These are phyloP conservation scores for Agriopis leucophaearia DNA, from an alignment of 2,888 invertebrate genomes.

Conservation along the genomic window DNA sequence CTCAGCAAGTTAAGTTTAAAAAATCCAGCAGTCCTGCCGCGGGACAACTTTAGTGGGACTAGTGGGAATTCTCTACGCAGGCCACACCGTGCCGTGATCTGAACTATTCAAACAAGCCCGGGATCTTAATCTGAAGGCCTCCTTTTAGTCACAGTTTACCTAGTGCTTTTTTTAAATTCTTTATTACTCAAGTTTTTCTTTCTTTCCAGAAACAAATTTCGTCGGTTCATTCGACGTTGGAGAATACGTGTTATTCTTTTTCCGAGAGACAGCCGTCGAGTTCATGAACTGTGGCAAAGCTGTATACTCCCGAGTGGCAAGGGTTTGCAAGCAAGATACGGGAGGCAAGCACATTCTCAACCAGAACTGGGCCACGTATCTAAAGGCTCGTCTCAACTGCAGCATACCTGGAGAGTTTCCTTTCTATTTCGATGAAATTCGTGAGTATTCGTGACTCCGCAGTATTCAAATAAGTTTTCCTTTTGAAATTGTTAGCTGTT, in stretches of 20 bases:
- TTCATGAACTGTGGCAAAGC: slow-evolving; percentile 90
- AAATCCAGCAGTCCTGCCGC: no score
- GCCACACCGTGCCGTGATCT: no score
- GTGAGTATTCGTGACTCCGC: slow-evolving; percentile 71
- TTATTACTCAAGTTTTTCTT: slow-evolving; percentile 38
- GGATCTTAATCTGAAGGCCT: no score
- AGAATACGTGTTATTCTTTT: slow-evolving; percentile 90
- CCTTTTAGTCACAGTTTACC: background rate
- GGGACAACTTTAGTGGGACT: no score
- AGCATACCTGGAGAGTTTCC: slow-evolving; percentile 91
- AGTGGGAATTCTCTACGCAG: no score
- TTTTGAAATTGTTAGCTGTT: background rate
- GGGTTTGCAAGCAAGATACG: slow-evolving; percentile 90
- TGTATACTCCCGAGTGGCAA: slow-evolving; percentile 90
- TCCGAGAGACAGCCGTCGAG: slow-evolving; percentile 90
- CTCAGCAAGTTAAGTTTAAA: no score
- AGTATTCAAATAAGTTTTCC: background rate
- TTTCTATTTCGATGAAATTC: slow-evolving; percentile 92
- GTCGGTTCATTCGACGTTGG: slow-evolving; percentile 90
- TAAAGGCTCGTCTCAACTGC: slow-evolving; percentile 90
- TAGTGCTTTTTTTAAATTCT: background rate
- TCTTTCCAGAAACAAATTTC: slow-evolving; percentile 89
- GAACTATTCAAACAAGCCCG: no score
- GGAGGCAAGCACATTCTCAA: slow-evolving; percentile 88
- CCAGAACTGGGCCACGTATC: slow-evolving; percentile 89